A percentile compares a stretch with the other conserved stretches of the same genome.
phyloP scores from a whole-genome alignment of 35 echinoderm and acorn worm species.

The Eucidaris tribuloides region DNA sequence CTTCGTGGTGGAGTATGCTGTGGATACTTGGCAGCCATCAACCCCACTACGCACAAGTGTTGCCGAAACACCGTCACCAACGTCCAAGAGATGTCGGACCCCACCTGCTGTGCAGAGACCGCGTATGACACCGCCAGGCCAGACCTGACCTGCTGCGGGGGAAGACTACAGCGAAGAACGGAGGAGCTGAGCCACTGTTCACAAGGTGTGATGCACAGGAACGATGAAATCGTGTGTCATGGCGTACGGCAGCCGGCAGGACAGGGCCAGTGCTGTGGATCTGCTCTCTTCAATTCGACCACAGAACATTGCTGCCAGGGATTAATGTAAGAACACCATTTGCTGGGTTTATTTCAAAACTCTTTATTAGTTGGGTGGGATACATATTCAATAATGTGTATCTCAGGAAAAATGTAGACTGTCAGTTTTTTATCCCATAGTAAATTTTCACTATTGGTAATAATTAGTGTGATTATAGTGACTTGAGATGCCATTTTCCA shows the following conservation, averaged over 20 bases:
- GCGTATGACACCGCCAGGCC: neutral
- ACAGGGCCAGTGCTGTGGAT: neutral
- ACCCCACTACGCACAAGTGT: neutral
- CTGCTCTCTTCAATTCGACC: neutral
- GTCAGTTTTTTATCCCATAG: no score
- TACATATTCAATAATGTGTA: no score
- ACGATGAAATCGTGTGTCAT: constrained; percentile 1
- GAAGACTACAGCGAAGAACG: neutral
- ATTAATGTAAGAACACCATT: constrained; percentile 11
- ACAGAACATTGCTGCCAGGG: constrained; percentile 2
- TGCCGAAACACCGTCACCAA: neutral
- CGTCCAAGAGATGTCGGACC: neutral
- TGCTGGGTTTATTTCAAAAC: no score
- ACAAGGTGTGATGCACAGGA: neutral
- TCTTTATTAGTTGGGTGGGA: no score
- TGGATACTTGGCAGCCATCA: neutral
- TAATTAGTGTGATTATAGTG: no score
- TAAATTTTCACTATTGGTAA: no score
- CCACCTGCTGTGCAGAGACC: neutral
- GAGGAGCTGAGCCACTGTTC: neutral
- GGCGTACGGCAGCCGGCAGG: neutral
- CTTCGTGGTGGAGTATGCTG: constrained; percentile 3
- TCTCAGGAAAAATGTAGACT: no score
- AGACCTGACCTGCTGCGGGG: constrained; percentile 12
- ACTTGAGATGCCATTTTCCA: no score